Evolutionary conservation across 2,888 invertebrate genomes (phyloP).

Genomic region (Tuberolachnus salignus): DNA sequence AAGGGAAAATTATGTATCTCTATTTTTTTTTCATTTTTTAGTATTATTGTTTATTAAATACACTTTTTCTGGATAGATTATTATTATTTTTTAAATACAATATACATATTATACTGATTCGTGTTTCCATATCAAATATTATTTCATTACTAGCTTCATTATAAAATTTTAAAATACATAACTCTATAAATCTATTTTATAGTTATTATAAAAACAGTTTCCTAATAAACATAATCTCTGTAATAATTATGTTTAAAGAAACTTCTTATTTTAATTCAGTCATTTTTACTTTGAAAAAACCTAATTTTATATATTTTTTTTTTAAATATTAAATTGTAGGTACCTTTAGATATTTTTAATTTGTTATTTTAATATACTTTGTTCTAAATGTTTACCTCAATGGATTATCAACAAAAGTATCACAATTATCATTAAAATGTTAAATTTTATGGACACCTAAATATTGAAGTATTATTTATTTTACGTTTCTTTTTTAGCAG

Average conservation of each 20-base stretch:
- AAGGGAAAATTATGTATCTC: slow-evolving; percentile 16
- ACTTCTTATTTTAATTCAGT: background rate
- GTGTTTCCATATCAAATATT: slow-evolving; percentile 16
- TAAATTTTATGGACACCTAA: background rate
- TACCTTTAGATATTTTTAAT: slow-evolving; percentile 19
- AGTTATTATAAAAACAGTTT: slow-evolving; percentile 25
- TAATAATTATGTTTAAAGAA: slow-evolving; percentile 5
- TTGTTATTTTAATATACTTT: slow-evolving; percentile 3
- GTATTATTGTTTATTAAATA: slow-evolving; percentile 20
- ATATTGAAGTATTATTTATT: background rate
- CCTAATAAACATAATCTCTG: slow-evolving; percentile 27
- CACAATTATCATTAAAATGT: background rate
- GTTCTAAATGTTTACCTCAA: slow-evolving; percentile 9
- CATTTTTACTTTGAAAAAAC: slow-evolving; percentile 21
- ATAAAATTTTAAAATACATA: slow-evolving; percentile 14
- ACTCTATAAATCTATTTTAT: slow-evolving; percentile 3
- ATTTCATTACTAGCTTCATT: slow-evolving; percentile 31
- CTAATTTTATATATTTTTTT: slow-evolving; percentile 5
- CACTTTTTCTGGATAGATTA: slow-evolving; percentile 18
- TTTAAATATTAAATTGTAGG: background rate
- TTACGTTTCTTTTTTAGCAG: background rate
- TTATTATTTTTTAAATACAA: slow-evolving; percentile 33
- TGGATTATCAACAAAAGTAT: background rate
- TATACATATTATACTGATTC: slow-evolving; percentile 1
- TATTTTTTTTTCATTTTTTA: slow-evolving; percentile 9